Base-by-base conservation (phyloP, 1,140 invertebrate genomes). In the Philotrypesis tridentata region DNA sequence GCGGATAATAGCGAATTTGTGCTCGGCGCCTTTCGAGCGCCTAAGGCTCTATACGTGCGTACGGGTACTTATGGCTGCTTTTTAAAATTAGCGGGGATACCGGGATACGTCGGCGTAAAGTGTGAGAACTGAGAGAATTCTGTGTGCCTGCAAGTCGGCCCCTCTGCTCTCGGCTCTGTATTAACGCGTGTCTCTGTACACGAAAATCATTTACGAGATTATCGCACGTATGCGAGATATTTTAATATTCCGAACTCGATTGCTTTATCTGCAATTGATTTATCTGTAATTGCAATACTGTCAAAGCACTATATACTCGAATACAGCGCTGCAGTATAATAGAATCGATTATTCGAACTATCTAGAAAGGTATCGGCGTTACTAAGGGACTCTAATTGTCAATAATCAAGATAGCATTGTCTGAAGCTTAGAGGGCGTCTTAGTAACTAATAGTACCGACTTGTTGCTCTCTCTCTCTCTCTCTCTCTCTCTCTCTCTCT, bases 371-470 rank as follows among this genome's bases (percentile, higher is more conserved):
- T 65, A 67, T 67, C 33, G 6, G 8, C 7, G 29, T 23, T 17
- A 11, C 40, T 6, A 17, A n/a, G 48, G 25, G 40, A 74, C 2
- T 25, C 25, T 76, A 82, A 82, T 82, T 76, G 61, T 82, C 67
- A 82, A 74, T 73, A 82, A 79, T 82, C 68, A 79, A 82, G 75
- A 78, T 79, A 74, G 74, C 25, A 78, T 82, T 82, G 75, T 74
- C 81, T 70, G 2, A 6, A 43, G 73, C 80, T 75, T 40, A 74
- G 33, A 37, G 37, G 33, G 33, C 77, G 63, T 67, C 72, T 80
- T 75, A 48, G 63, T 43, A 79, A 68, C 61, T 77, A 85, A 63
- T 72, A 71, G 74, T 65, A 55, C 31, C 27, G 76, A 74, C 82
- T 83, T 80, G 82, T 83, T 83, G 77, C 82, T 75, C 27, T 6